A percentile compares a stretch with the other conserved stretches of the same genome.
Conservation (phyloP, 2,113 vertebrate species). For the Rhipidura dahli region DNA sequence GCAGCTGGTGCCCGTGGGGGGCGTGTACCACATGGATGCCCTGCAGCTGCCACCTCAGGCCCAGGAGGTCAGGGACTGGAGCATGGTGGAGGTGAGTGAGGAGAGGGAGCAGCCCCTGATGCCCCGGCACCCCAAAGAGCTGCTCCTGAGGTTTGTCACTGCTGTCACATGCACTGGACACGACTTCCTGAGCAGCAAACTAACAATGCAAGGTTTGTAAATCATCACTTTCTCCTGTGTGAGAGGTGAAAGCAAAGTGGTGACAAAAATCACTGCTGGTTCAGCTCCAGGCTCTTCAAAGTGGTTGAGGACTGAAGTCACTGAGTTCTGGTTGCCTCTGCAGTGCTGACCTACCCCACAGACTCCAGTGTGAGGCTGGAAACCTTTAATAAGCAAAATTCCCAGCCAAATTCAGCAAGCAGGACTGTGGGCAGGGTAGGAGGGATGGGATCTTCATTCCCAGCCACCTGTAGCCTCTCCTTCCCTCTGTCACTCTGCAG, state of each 20-base stretch:
- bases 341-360: background rate
- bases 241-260: background rate
- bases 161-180: fast-evolving
- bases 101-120: no score
- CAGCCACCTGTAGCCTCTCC: fast-evolving
- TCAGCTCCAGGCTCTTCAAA: background rate
- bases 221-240: fast-evolving
- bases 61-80: conserved; percentile 75
- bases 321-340: no score
- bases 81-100: conserved; percentile 78
- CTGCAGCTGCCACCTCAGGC: conserved; percentile 83
- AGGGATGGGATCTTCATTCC: background rate
- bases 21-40: conserved; percentile 80
- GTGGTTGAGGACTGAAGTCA: fast-evolving
- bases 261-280: background rate
- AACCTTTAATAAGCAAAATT: background rate
- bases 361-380: background rate
- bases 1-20: conserved; percentile 79
- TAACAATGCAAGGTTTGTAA: background rate
- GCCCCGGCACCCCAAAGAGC: background rate
- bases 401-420: no score
- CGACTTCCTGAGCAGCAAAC: background rate
- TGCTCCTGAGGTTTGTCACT: background rate
- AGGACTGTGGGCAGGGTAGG: background rate
- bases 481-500: background rate